Conservation (phyloP, 2,113 vertebrate genomes). For the Nycticebus coucang region DNA sequence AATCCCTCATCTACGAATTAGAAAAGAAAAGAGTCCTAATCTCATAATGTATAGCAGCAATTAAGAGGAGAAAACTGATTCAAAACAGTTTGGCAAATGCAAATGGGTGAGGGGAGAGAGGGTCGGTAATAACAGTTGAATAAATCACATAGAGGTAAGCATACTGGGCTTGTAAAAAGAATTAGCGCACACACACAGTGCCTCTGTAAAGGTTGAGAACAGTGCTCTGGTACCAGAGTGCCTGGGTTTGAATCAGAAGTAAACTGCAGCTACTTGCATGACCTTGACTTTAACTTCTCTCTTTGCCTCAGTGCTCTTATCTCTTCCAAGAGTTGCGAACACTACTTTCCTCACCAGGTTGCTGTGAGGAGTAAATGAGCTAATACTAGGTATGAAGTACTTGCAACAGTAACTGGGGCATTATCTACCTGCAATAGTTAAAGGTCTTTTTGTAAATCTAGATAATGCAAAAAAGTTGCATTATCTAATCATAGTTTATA, state of each 20-base stretch:
- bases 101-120: not conserved
- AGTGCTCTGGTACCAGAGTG: not conserved
- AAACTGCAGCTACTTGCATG: not conserved
- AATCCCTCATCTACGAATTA: not conserved
- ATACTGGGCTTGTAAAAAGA: not conserved
- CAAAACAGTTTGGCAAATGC: not conserved
- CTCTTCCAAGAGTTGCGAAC: not conserved
- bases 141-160: not conserved
- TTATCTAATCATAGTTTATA: not conserved
- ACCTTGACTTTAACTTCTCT: not conserved
- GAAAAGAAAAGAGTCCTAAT: not conserved
- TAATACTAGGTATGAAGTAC: not conserved
- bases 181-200: not conserved
- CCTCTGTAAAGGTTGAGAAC: not conserved
- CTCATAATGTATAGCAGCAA: not conserved
- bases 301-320: not conserved
- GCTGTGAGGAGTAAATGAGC: not conserved
- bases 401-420: not conserved
- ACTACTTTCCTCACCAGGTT: not conserved
- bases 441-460: constrained; percentile 17
- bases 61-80: not conserved
- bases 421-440: not conserved
- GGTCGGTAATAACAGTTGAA: not conserved
- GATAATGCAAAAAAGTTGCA: not conserved
- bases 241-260: not conserved